Evolutionary conservation across 2,888 invertebrate species (phyloP).

Genomic region (Drosophila peninsularis): DNA sequence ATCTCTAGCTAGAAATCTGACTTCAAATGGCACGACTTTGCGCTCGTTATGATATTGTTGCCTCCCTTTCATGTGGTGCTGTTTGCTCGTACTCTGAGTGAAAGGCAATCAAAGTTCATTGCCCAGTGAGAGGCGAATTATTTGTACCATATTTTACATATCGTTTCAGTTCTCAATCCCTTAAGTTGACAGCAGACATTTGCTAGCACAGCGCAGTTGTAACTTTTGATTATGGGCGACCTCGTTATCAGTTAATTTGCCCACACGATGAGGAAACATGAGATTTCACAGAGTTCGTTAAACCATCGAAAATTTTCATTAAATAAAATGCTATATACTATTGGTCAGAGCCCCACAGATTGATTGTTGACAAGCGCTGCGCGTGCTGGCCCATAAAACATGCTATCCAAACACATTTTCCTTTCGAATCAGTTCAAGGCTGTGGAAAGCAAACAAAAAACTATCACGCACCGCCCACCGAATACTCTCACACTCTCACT

Average conservation of each 20-base stretch:
- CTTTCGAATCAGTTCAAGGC: conserved; percentile 36
- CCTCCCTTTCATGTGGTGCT: conserved; percentile 1
- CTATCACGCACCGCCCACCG: conserved; percentile 24
- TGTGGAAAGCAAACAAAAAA: conserved; percentile 30
- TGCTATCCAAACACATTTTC: conserved; percentile 32
- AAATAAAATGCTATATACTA: conserved; percentile 24
- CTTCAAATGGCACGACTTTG: conserved; percentile 30
- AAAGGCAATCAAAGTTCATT: conserved; percentile 69
- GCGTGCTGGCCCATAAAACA: conserved; percentile 34
- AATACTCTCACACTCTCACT: not conserved
- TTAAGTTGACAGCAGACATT: conserved; percentile 27
- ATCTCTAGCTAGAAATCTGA: conserved; percentile 43
- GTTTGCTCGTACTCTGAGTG: conserved; percentile 38
- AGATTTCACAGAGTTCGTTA: conserved; percentile 59
- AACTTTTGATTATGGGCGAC: conserved; percentile 20
- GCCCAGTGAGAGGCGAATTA: conserved; percentile 31
- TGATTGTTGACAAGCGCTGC: conserved; percentile 31
- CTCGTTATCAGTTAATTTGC: conserved; percentile 32
- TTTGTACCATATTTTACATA: conserved; percentile 34
- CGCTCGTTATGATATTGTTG: conserved; percentile 5
- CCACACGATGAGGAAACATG: conserved; percentile 32
- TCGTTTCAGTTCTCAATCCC: conserved; percentile 10
- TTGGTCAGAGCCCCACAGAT: conserved; percentile 24
- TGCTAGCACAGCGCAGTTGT: conserved; percentile 8
- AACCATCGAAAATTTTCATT: conserved; percentile 44